Evolutionary conservation across 2,113 vertebrate species (phyloP), one percentile per base, ranked within the genome.

Genomic region (Orcinus orca): DNA sequence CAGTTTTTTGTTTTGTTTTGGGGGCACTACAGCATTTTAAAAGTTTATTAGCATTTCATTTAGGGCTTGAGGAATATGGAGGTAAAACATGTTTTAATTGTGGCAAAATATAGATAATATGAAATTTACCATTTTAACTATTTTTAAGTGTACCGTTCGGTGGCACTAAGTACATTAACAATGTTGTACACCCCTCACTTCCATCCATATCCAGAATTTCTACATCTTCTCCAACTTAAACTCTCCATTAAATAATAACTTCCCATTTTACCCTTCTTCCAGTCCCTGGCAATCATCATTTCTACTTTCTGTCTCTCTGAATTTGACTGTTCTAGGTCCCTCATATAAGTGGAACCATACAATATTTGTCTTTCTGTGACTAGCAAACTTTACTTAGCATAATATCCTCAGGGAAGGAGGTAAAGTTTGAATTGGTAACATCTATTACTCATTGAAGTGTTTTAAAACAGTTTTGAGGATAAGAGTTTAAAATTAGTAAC

Each of bases 401-500:
- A n/a, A 76, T 26, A 63, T 65, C 53, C n/a, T 85, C 38, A 70
- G 53, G 5, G 26, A 95, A 92, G 47, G 53, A 88, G 23, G 14
- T 70, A 47, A 58, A 55, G 47, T n/a, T 88, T 96, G 26, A 92
- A 71, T 47, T 73, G 36, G 70, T 36, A 85, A 74, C 86, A 74
- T 73, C 62, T 58, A 23, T 33, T 88, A 70, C 3, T 79, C 20
- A 29, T 6, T 60, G 7, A 74, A 63, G 29, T 94, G 11, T 80
- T 95, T 76, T 81, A 63, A 84, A 88, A 31, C 26, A 77, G 60
- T 25, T 96, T 92, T 70, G 33, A 76, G 33, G 9, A 38, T 33
- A 76, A 92, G 5, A 44, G 12, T 89, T 94, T 93, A 84, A 94
- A 83, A 84, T 33, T 65, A 70, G 55, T 82, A 89, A 90, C 9